Percentiles rank a stretch among this genome's conserved stretches.
These are phyloP conservation scores for Anoura caudifer DNA, from an alignment of 2,113 vertebrate genomes.

Conservation along the genomic window DNA sequence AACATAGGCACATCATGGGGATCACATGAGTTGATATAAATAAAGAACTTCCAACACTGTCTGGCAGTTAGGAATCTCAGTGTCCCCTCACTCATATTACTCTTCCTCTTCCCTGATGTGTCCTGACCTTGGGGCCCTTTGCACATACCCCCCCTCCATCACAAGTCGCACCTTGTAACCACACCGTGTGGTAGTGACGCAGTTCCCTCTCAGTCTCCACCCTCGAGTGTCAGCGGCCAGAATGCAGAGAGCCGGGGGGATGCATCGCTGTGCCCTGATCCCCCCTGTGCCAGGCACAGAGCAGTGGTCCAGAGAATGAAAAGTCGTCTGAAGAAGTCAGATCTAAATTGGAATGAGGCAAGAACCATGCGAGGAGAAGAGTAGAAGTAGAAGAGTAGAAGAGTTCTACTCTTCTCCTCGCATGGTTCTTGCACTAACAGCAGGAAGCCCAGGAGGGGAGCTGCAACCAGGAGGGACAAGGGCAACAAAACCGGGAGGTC, in stretches of 20 bases:
- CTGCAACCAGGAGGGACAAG: not conserved
- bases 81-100: not conserved
- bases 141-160: not conserved
- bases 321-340: not conserved
- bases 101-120: too few species aligned
- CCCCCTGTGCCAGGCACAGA: not conserved
- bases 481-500: rapidly evolving
- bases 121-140: not conserved
- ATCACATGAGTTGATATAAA: too few species aligned
- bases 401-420: too few species aligned
- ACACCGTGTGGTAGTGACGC: rapidly evolving
- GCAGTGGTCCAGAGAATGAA: not conserved
- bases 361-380: not conserved
- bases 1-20: not conserved
- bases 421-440: too few species aligned
- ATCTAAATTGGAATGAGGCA: not conserved
- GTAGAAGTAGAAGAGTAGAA: too few species aligned
- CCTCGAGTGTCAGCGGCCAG: not conserved
- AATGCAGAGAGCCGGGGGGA: not conserved
- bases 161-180: not conserved
- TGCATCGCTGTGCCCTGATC: not conserved
- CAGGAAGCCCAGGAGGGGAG: not conserved
- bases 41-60: not conserved
- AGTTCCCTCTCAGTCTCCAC: not conserved
- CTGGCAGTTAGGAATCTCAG: not conserved